Evolutionary conservation across 2,797 vertebrate species (phyloP).

Genomic region (Australoheros facetus): DNA sequence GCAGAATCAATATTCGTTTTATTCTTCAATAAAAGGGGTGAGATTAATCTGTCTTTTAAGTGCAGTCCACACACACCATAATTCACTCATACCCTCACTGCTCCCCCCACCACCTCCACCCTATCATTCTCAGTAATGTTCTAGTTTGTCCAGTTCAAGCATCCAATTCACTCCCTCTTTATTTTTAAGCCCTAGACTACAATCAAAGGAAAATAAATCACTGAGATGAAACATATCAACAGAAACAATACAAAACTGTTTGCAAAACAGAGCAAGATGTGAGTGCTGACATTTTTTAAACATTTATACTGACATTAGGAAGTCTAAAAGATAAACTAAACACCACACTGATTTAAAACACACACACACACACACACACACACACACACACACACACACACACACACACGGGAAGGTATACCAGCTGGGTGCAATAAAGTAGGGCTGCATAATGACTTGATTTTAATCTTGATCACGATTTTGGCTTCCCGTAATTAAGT

Average conservation of each 20-base stretch:
- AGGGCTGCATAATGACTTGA: neutral
- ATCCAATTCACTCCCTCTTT: slow-evolving; percentile 18
- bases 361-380: neutral
- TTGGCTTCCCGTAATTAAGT: neutral
- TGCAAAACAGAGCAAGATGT: neutral
- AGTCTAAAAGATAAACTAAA: slow-evolving; percentile 18
- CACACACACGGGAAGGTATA: slow-evolving; percentile 17
- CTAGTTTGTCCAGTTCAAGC: slow-evolving; percentile 25
- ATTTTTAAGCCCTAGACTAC: slow-evolving; percentile 7
- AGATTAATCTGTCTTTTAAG: slow-evolving; percentile 20
- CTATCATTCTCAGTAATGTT: neutral
- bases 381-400: slow-evolving; percentile 1
- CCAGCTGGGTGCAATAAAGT: slow-evolving; percentile 20
- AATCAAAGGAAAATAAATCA: slow-evolving; percentile 28
- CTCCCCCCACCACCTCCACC: no score
- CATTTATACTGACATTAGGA: slow-evolving; percentile 4
- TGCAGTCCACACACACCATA: slow-evolving; percentile 2
- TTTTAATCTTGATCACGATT: neutral
- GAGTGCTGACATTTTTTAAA: neutral
- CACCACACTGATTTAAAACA: slow-evolving; percentile 10
- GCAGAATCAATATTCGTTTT: slow-evolving; percentile 11
- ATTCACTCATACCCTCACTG: neutral
- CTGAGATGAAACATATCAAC: slow-evolving; percentile 14
- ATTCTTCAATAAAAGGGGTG: slow-evolving; percentile 18
- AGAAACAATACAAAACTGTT: slow-evolving; percentile 5